These are phyloP conservation scores for Campaea margaritaria DNA, from an alignment of 2,888 invertebrate genomes.

Conservation along the genomic window DNA sequence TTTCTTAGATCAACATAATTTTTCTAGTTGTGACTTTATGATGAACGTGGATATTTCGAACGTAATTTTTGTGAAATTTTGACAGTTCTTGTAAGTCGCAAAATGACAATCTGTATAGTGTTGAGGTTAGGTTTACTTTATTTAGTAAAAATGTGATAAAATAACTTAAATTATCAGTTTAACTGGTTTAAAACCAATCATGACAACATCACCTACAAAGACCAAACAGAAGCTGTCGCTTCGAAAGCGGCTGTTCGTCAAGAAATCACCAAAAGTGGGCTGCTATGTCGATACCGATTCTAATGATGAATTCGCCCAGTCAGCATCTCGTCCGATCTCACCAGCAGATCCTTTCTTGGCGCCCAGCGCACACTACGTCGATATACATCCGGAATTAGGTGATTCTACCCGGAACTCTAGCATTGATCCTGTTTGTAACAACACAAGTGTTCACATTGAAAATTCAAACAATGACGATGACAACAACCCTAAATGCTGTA, in stretches of 20 bases:
- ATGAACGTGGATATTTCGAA: constrained; percentile 20
- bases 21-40: background rate
- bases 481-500: constrained; percentile 72
- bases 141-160: constrained; percentile 81
- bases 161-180: constrained; percentile 74
- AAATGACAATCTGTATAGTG: constrained; percentile 57
- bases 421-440: constrained; percentile 57
- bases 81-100: constrained; percentile 50
- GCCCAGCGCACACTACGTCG: constrained; percentile 68
- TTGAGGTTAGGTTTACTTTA: constrained; percentile 77
- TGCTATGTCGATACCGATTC: constrained; percentile 82
- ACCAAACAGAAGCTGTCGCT: constrained; percentile 80
- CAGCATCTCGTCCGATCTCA: constrained; percentile 77
- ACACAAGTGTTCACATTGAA: constrained; percentile 52
- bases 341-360: constrained; percentile 80
- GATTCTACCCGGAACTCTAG: constrained; percentile 58
- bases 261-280: constrained; percentile 83
- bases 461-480: constrained; percentile 66
- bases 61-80: constrained; percentile 38
- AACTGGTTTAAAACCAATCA: constrained; percentile 71
- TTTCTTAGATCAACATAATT: background rate
- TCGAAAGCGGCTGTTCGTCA: constrained; percentile 79
- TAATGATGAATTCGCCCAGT: constrained; percentile 74
- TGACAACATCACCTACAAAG: constrained; percentile 81
- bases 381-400: constrained; percentile 55